Conservation (phyloP, 2,113 vertebrate genomes). For the Coracopsis vasa region DNA sequence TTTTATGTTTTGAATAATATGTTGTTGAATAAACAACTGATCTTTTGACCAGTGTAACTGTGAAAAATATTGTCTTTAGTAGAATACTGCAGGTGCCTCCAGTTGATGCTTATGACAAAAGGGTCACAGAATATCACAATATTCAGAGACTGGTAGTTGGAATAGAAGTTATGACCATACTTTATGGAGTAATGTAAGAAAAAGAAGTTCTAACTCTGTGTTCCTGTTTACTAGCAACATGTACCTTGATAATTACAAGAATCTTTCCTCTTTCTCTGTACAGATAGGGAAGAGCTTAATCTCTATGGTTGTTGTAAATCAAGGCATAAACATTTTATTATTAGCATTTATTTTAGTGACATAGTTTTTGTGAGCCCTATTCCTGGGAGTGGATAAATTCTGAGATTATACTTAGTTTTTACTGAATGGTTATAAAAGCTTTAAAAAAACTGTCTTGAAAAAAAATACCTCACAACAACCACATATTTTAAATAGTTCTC, state of each 20-base stretch:
- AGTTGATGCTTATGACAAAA: background rate
- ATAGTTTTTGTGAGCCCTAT: background rate
- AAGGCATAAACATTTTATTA: background rate
- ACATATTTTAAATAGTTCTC: conserved; percentile 19
- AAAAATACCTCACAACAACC: background rate
- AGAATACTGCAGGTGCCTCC: background rate
- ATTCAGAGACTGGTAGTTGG: background rate
- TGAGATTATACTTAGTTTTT: background rate
- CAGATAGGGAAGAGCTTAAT: background rate
- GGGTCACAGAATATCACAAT: background rate
- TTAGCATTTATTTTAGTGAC: background rate
- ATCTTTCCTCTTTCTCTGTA: background rate
- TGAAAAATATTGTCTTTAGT: background rate
- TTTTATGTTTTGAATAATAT: too few relatives aligned
- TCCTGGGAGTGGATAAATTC: background rate
- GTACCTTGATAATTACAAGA: background rate
- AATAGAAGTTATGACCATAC: background rate
- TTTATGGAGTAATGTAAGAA: background rate
- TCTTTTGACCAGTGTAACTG: background rate
- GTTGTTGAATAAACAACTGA: too few relatives aligned
- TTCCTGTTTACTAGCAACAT: background rate
- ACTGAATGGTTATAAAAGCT: background rate
- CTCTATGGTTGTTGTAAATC: background rate
- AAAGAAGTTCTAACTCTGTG: background rate
- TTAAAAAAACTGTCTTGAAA: conserved; percentile 23